Base-by-base conservation (phyloP, 1,140 invertebrate species). In the Panagrolaimus sp. region DNA sequence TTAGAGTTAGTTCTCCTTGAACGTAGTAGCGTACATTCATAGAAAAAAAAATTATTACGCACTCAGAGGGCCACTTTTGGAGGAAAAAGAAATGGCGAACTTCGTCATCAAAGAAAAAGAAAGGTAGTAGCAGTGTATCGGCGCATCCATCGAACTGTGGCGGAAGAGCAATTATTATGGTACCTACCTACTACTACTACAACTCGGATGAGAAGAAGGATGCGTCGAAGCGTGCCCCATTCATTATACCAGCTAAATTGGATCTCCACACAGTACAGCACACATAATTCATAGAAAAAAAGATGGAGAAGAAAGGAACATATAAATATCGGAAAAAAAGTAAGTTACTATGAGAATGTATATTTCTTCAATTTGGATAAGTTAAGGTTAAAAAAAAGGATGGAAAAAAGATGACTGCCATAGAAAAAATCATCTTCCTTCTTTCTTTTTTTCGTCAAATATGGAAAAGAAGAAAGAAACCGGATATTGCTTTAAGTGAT, bases 121-220 rank as follows among this genome's bases (percentile, higher is more conserved):
- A 38, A 38, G 32, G 32, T 38, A 38, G n/a, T n/a, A n/a, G n/a
- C n/a, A n/a, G 32, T 38, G 32, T 38, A 38, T 38, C 32, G 32
- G 52, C 52, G 21, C 28, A 58, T 58, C 21, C 17, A 58, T 28
- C 28, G 52, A 21, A 21, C 52, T 24, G 21, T 28, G 52, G 52
- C 52, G 52, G 52, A 58, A 58, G 52, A 58, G 15, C 52, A 58
- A 58, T 58, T 58, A 58, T 58, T 58, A 58, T 58, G 52, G 52
- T 58, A 38, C 32, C n/a, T n/a, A n/a, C n/a, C n/a, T 38, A 38
- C 32, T 38, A 38, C 32, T 38, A 38, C 32, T 38, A 2, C 32
- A 4, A 58, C n/a, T 58, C 52, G 52, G 52, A 58, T 58, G 52
- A 38, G 32, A n/a, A n/a, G n/a, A n/a, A n/a, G 52, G 52, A 28